A percentile compares a stretch with the other conserved stretches of the same genome.
Conservation (phyloP, 1,140 invertebrate species). For the Coptotermes formosanus region DNA sequence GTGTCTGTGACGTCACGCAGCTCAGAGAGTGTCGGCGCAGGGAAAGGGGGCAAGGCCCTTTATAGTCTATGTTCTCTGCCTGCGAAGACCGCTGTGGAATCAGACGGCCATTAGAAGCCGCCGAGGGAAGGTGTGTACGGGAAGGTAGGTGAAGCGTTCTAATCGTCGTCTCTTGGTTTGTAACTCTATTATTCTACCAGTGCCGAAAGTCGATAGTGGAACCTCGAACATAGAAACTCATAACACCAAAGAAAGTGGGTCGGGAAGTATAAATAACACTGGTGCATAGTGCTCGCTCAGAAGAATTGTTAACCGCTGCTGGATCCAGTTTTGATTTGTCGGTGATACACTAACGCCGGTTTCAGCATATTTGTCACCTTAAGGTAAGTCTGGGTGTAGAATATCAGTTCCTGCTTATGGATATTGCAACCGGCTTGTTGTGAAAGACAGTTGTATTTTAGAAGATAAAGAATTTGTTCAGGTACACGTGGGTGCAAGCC, state of each 20-base stretch:
- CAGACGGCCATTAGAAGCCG: constrained; percentile 11
- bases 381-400: too few species aligned
- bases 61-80: neutral
- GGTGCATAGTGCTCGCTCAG: neutral
- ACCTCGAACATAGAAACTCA: neutral
- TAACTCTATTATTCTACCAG: neutral
- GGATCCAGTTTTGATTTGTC: neutral
- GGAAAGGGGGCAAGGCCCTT: neutral
- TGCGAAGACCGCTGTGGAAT: neutral
- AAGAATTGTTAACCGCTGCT: neutral
- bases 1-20: neutral
- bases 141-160: neutral
- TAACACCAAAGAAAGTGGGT: neutral
- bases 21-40: neutral
- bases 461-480: too few species aligned
- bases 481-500: too few species aligned
- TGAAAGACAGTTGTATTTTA: too few species aligned
- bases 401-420: too few species aligned
- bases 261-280: neutral
- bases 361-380: too few species aligned
- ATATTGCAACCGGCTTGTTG: too few species aligned
- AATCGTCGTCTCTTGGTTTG: neutral
- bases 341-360: neutral
- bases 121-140: neutral
- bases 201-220: neutral